Evolutionary conservation across 2,888 invertebrate genomes (phyloP), one percentile per base, ranked within the genome.

Genomic region (Melipona bicolor): DNA sequence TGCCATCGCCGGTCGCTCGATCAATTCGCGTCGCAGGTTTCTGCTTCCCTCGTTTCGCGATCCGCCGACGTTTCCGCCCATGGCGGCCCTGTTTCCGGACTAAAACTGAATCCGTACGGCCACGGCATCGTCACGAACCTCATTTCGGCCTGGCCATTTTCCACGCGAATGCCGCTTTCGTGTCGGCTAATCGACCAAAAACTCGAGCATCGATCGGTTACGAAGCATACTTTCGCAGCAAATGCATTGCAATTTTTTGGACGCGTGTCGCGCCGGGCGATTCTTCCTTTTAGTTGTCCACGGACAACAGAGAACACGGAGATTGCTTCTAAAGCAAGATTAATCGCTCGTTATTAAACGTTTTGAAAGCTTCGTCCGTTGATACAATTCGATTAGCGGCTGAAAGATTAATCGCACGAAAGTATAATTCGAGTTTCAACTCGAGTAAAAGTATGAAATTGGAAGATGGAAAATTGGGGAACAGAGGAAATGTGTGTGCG

Each of bases 91-190:
- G 81, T 76, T 83, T 83, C 75, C 76, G 82, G 71, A 43, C 56
- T 81, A 81, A 83, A 82, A 74, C 82, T 71, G 70, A 84, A 84
- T 83, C 65, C 64, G 74, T 83, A 78, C 83, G 67, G 19, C 67
- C 54, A 62, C 68, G 50, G 32, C 61, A 36, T 2, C 54, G 67
- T 68, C 79, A 73, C 52, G 64, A 32, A 70, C 54, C 69, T 83
- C 73, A 80, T 83, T 83, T 74, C 73, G 69, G 3, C 83, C 61
- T 59, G 61, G 27, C 74, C 70, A 77, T 77, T 83, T 82, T 73
- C 77, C 61, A 50, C 69, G 65, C 79, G 74, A 83, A 81, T 82
- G 83, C 70, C 73, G 61, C 69, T 83, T 83, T 81, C 83, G 73
- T 82, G 81, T 83, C 81, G 61, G 49, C 54, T 72, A 72, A 78